Conservation (phyloP, 2,797 vertebrate genomes). For the Vipera ursinii region DNA sequence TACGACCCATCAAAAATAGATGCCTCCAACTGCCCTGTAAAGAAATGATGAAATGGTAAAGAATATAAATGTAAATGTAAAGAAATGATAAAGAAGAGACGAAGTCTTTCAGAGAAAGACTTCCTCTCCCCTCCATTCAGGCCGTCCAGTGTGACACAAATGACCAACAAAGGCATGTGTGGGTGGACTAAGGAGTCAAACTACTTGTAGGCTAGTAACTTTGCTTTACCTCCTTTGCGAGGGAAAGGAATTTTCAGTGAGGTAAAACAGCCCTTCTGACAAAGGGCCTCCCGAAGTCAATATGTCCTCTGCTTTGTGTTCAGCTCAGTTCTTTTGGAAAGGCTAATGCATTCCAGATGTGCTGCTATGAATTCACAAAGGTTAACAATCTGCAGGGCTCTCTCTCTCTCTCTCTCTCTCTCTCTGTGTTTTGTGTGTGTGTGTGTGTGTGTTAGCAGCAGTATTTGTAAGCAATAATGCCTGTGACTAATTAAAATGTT, state of each 20-base stretch:
- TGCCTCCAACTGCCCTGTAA: background rate
- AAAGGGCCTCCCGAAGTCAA: background rate
- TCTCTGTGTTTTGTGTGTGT: no score
- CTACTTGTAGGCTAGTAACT: background rate
- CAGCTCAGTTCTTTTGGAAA: background rate
- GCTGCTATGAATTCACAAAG: conserved; percentile 7
- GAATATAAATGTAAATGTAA: background rate
- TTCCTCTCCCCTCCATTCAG: background rate
- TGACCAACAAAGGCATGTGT: background rate
- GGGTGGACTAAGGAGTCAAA: background rate
- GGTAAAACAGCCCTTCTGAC: background rate
- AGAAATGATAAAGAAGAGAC: background rate
- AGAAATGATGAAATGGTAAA: background rate
- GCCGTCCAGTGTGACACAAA: background rate
- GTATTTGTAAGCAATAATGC: background rate
- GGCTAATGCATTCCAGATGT: conserved; percentile 19
- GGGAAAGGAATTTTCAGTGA: background rate
- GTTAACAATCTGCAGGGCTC: conserved; percentile 10
- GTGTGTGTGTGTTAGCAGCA: background rate
- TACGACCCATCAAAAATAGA: background rate
- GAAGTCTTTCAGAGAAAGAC: background rate
- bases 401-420: no score
- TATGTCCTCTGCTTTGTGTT: background rate
- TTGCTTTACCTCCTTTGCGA: background rate
- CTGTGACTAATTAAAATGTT: conserved; percentile 21